These are phyloP conservation scores for Heliconius himera DNA, from an alignment of 1,140 invertebrate genomes.

Conservation along the genomic window DNA sequence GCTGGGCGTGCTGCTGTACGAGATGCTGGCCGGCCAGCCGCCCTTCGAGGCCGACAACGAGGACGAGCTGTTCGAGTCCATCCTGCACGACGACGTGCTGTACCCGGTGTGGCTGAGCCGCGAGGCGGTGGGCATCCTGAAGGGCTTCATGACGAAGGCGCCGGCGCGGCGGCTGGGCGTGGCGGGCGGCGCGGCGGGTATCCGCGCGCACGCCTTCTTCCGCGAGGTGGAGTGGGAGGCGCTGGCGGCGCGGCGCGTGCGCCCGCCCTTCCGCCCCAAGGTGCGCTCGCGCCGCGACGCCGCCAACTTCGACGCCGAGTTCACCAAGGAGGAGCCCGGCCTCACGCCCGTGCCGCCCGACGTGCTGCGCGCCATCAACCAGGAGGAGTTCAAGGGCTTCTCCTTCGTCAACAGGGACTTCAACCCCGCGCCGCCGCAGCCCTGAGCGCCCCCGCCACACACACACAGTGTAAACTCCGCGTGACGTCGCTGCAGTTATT, in stretches of 20 bases:
- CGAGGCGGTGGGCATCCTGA: conserved; percentile 98
- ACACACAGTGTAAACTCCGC: too few relatives aligned
- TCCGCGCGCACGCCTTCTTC: conserved; percentile 97
- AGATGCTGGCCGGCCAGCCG: conserved; percentile 99
- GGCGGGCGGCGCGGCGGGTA: conserved; percentile 90
- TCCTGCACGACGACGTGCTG: conserved; percentile 98
- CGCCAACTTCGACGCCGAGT: conserved; percentile 99
- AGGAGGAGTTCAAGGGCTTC: conserved; percentile 98
- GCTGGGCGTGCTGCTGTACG: conserved; percentile 98
- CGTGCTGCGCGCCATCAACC: conserved; percentile 95
- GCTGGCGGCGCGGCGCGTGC: conserved; percentile 93
- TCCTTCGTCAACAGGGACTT: conserved; percentile 98
- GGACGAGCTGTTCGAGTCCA: conserved; percentile 99
- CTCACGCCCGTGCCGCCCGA: conserved; percentile 96
- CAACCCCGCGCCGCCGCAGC: conserved; percentile 85
- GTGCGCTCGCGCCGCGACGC: conserved; percentile 94
- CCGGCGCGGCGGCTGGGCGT: conserved; percentile 95
- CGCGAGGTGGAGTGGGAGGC: conserved; percentile 97
- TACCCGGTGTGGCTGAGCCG: conserved; percentile 99
- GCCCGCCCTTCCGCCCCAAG: conserved; percentile 98
- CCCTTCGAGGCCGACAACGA: conserved; percentile 99
- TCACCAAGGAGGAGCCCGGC: conserved; percentile 98
- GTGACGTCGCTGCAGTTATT: too few relatives aligned
- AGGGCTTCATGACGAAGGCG: conserved; percentile 99
- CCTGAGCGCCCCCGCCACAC: conserved; percentile 49